A percentile compares a stretch with the other conserved stretches of the same genome.
phyloP scores from a whole-genome alignment of 2,797 vertebrate species.

The Balearica regulorum region DNA sequence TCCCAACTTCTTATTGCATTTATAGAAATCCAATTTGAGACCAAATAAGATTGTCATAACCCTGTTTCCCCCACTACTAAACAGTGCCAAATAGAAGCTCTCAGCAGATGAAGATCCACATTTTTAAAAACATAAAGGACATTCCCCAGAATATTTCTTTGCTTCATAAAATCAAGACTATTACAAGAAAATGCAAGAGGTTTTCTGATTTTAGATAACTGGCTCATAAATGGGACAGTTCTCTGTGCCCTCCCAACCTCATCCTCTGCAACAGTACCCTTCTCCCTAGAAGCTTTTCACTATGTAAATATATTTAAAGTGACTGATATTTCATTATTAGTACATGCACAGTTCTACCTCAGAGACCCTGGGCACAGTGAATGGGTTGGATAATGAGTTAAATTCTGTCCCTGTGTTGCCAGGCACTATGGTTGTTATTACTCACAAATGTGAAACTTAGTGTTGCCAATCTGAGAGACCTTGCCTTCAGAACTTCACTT shows the following conservation, averaged over 20 bases:
- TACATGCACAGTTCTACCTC: neutral
- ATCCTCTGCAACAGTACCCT: neutral
- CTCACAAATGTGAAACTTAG: neutral
- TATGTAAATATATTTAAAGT: neutral
- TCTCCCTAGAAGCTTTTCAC: neutral
- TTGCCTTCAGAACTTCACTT: neutral
- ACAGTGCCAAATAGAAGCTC: neutral
- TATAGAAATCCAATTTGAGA: neutral
- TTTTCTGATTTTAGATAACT: neutral
- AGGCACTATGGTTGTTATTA: neutral
- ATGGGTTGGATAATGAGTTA: neutral
- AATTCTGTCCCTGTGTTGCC: neutral
- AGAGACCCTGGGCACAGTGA: neutral
- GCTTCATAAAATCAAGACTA: neutral
- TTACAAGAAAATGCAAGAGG: neutral
- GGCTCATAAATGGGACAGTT: neutral
- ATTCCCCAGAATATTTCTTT: neutral
- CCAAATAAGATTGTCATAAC: neutral
- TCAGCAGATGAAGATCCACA: neutral
- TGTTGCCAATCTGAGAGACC: neutral
- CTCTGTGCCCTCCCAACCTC: neutral
- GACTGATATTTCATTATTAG: neutral
- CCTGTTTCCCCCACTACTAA: neutral
- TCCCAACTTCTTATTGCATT: neutral
- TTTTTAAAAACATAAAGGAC: neutral